phyloP scores from a whole-genome alignment of 2,797 vertebrate genomes.

The Ciconia nigra region DNA sequence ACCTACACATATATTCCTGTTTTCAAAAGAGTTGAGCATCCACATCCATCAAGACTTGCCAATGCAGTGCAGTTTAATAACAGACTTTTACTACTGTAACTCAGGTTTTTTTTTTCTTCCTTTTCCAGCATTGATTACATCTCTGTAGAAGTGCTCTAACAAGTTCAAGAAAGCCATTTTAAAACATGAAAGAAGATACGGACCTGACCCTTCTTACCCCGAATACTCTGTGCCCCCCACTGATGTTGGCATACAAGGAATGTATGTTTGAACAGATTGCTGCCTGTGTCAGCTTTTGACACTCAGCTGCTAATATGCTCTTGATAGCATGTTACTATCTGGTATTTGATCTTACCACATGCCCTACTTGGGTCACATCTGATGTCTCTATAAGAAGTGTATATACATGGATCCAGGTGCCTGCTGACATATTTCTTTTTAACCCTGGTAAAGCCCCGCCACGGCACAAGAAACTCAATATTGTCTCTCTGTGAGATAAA shows the following conservation, averaged over 20 bases:
- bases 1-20: neutral
- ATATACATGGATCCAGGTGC: neutral
- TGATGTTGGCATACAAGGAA: neutral
- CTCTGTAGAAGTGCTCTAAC: neutral
- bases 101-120: neutral
- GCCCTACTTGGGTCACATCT: neutral
- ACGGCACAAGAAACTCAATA: neutral
- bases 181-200: neutral
- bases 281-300: neutral
- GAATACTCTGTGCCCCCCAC: neutral
- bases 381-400: neutral
- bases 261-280: neutral
- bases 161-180: neutral
- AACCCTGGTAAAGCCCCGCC: neutral
- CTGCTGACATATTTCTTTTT: neutral
- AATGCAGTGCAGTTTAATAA: neutral
- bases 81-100: neutral
- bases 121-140: neutral
- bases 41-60: neutral
- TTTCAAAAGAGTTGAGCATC: neutral
- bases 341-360: neutral
- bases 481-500: neutral
- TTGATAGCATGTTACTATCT: neutral
- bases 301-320: neutral
- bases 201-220: neutral